Base-by-base conservation (phyloP, 1,140 invertebrate genomes). In the Ooceraea biroi region DNA sequence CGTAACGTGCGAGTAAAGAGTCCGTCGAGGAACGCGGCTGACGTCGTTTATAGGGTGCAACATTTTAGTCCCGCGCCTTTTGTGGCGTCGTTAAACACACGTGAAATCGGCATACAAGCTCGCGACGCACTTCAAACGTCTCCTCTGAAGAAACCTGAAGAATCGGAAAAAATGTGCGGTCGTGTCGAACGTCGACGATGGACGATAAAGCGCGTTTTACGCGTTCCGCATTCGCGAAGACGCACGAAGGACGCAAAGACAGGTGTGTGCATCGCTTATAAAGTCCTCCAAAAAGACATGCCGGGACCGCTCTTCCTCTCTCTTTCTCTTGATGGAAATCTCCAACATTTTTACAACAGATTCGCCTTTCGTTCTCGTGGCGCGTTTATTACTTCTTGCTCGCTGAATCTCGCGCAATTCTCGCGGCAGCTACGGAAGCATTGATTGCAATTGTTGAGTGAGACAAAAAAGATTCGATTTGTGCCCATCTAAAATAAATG, bases 131-230 rank as follows among this genome's bases (percentile, higher is more conserved):
- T 78, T 86, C 44, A 73, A 27, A 30, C 48, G n/a, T 0, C 50
- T 57, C 14, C 10, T 2, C 36, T 19, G 7, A 58, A 22, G 57
- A 22, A 71, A 27, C 46, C n/a, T n/a, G n/a, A n/a, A n/a, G n/a
- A n/a, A n/a, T n/a, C 19, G 19, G 5, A 48, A n/a, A 66, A 76
- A 30, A 50, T 55, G 58, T 36, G n/a, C 50, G 68, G 66, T 66
- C 41, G 41, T 27, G 57, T 66, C 55, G 52, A 65, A 50, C 22
- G 22, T 46, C 46, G 48, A 84, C 50, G 44, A 44, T 46, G 19
- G 44, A 44, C 85, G 71, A 83, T 87, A 87, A 87, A 87, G 55
- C 46, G 65, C 46, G 7, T 84, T 65, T 74, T 44, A 46, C 19
- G 60, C 12, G 22, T 19, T 30, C 8, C 44, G 52, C 19, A 22